Base-by-base conservation (phyloP, 2,888 invertebrate genomes). In the Encarsia formosa region DNA sequence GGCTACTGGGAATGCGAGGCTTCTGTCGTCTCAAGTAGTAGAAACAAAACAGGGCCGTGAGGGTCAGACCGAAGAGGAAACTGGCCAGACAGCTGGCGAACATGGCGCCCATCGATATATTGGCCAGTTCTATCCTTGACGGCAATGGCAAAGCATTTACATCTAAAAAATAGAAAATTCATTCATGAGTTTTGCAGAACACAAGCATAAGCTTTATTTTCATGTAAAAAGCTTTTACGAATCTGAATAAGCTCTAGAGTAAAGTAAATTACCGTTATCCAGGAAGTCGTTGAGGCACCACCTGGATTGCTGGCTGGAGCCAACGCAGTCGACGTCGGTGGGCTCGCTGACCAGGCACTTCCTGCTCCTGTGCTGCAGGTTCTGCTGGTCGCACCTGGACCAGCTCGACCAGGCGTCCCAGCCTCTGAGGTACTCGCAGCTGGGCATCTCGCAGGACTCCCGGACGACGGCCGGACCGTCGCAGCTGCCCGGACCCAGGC, bases 351-450 rank as follows among this genome's bases (percentile, higher is more conserved):
- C 73, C 1, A 78, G 67, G 63, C 91, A 91, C 50, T 78, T 79
- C 22, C 91, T 78, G 51, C 83, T 82, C 0, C 91, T 76, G 49
- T 84, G 79, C 38, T 88, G 85, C 63, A 85, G 83, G 16, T 82
- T 82, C 49, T 81, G 78, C 15, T 76, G 76, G 56, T 84, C 82
- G 64, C 86, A 87, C 11, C 76, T 65, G 0, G 84, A 82, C 82
- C 91, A 91, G 5, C 77, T 75, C 0, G 85, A 81, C 91, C 91
- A 91, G 16, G 77, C 75, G 42, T 84, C 83, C 90, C 91, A 91
- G 8, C 84, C 85, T 2, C 81, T 76, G 68, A 85, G 79, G 31
- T 86, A 81, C 66, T 81, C 80, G 69, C 90, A 91, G 43, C 81
- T 79, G 37, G 79, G 75, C 75, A 80, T 81, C 63, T 88, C 82